Conservation (phyloP, 2,113 vertebrate species). For the Colossoma macropomum region DNA sequence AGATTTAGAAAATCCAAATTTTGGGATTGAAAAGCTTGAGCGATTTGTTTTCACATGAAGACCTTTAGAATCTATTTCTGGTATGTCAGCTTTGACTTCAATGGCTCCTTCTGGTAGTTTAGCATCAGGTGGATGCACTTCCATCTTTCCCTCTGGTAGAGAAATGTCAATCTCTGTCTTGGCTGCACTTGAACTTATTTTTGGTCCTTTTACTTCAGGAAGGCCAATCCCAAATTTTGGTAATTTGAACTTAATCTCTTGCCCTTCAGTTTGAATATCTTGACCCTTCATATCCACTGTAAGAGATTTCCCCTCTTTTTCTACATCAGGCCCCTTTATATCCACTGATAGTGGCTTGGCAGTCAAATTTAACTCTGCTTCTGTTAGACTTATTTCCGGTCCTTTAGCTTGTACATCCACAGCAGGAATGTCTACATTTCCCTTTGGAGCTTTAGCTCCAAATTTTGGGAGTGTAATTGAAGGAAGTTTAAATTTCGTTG, state of each 20-base stretch:
- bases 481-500: conserved; percentile 59
- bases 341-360: background rate
- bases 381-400: conserved; percentile 2
- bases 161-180: conserved; percentile 26
- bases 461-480: conserved; percentile 64
- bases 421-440: background rate
- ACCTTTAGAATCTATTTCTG: conserved; percentile 21
- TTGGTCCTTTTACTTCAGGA: conserved; percentile 37
- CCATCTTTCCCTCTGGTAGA: conserved; percentile 21
- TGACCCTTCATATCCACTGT: background rate
- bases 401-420: conserved; percentile 20
- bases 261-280: conserved; percentile 5
- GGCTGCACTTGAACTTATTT: conserved; percentile 20
- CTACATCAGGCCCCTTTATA: conserved; percentile 7
- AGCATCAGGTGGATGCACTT: background rate
- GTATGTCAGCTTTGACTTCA: background rate
- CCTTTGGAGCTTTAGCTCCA: background rate
- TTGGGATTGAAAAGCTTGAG: conserved; percentile 13
- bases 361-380: background rate
- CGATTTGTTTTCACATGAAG: conserved; percentile 17
- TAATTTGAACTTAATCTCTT: conserved; percentile 45
- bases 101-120: background rate
- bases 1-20: conserved; percentile 58
- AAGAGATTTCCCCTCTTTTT: background rate
- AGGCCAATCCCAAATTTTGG: conserved; percentile 52